Evolutionary conservation across 1,140 invertebrate genomes (phyloP), one percentile per base, ranked within the genome.

Genomic region (Oncopeltus fasciatus): DNA sequence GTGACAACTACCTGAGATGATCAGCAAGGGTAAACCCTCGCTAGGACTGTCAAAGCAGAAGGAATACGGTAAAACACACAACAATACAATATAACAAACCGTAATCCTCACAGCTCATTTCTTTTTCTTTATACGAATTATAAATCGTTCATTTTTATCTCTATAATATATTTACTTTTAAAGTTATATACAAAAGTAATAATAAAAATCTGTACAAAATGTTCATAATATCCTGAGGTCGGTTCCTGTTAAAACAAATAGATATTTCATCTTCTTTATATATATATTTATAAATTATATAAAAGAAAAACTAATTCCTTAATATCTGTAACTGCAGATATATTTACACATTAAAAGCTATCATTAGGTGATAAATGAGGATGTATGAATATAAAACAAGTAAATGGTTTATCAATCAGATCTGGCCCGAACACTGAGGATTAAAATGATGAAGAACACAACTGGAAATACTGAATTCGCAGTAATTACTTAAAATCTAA

Each of bases 1-100:
- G 27, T 60, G 59, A 33, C 18, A 60, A 60, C 46, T 46, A 60
- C 59, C 59, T 60, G 59, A 60, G 59, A 60, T 60, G 59, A 29
- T 38, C 59, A 60, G 59, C 44, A 47, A 38, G 46, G 5, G 31
- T 9, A 20, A 20, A 24, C 21, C 57, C 38, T 44, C 21, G 20
- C 57, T 44, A 44, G 38, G 21, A 44, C 31, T 59, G 38, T 28
- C 21, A 26, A 20, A 59, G 31, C 57, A 43, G 38, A 43, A 59
- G 57, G 31, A 59, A 59, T 43, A 53, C 49, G 49, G 49, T 53
- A 53, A 53, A 53, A 53, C 24, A 53, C 26, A 26, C 26, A 24
- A 24, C 49, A 26, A 24, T 53, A 53, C 24, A 53, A 16, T 38
- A 38, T 24, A 53, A 53, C 49, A 53, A 53, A 53, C 49, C 49